Conservation (phyloP, 2,888 invertebrate species). For the Boloria euphrosyne region DNA sequence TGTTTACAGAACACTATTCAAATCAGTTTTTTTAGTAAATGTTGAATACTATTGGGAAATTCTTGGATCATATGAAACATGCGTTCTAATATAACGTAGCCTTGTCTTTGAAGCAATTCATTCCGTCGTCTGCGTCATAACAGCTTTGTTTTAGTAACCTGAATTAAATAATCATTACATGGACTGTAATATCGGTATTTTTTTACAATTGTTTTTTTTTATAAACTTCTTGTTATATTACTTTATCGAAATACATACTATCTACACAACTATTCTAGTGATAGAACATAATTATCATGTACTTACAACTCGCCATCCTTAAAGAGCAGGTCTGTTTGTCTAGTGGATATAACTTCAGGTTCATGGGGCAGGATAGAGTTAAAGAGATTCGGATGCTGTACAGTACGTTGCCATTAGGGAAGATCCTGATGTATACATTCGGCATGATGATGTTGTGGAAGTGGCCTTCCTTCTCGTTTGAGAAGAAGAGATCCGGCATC, state of each 20-base stretch:
- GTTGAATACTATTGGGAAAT: constrained; percentile 3
- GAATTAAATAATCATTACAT: too few relatives aligned
- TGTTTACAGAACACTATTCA: constrained; percentile 33
- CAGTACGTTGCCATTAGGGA: constrained; percentile 96
- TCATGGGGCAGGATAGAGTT: constrained; percentile 98
- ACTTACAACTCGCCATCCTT: constrained; percentile 98
- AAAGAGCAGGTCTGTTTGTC: constrained; percentile 97
- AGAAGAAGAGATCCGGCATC: constrained; percentile 99
- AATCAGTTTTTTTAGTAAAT: constrained; percentile 15
- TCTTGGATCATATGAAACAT: background rate
- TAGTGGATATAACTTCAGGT: constrained; percentile 96
- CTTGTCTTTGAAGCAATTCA: too few relatives aligned
- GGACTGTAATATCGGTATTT: too few relatives aligned
- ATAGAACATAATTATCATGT: constrained; percentile 14
- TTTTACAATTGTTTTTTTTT: too few relatives aligned
- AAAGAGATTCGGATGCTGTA: constrained; percentile 98
- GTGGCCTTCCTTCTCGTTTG: constrained; percentile 98
- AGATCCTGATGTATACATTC: constrained; percentile 97
- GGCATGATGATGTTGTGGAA: constrained; percentile 99
- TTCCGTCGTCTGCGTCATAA: too few relatives aligned
- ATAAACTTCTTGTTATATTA: too few relatives aligned
- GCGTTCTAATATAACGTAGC: too few relatives aligned
- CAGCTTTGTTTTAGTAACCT: too few relatives aligned
- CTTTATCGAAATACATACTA: too few relatives aligned
- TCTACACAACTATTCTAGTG: background rate